Base-by-base conservation (phyloP, 2,797 vertebrate species). In the Enteromius paludinosus region DNA sequence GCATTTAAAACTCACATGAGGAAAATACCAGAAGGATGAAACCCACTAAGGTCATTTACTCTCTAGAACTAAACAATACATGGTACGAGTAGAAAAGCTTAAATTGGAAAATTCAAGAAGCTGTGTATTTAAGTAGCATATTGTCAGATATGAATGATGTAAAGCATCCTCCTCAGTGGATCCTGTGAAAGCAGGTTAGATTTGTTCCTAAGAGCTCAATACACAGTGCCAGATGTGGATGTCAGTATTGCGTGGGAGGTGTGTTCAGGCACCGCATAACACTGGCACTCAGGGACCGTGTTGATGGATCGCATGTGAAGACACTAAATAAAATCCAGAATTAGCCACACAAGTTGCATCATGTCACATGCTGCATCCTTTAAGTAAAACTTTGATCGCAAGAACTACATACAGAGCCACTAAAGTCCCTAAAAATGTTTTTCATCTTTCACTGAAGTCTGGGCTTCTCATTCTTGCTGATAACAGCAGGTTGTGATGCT, bases 301-400 rank as follows among this genome's bases (percentile, higher is more conserved):
- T 87, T 90, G 84, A 90, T 84, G 75, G 83, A 85, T 70, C 70
- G 65, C 89, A 91, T 78, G 62, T 90, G 35, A 68, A 23, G 70
- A 79, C 68, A 28, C 47, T 30, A 61, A 54, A 85, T 15, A 47
- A 80, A 71, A 68, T 65, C 54, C 82, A 79, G 45, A 61, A 73
- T 61, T 62, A 20, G 30, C 28, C 28, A 38, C 28, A 38, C 10
- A 69, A 68, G 70, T 83, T 73, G 56, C 79, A 41, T 81, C 70
- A 65, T 30, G 54, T 59, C 78, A 62, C 33, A 56, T 70, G 15
- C 38, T 71, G 38, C 25, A 61, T 61, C 54, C 4, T 47, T 33
- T 7, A 45, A n/a, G 41, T 25, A 23, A 20, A 62, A 25, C 52
- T 62, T 28, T 61, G 17, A 66, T 49, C 12, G 30, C 76, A 38